Evolutionary conservation across 2,888 invertebrate species (phyloP).

Genomic region (Spisula solida): DNA sequence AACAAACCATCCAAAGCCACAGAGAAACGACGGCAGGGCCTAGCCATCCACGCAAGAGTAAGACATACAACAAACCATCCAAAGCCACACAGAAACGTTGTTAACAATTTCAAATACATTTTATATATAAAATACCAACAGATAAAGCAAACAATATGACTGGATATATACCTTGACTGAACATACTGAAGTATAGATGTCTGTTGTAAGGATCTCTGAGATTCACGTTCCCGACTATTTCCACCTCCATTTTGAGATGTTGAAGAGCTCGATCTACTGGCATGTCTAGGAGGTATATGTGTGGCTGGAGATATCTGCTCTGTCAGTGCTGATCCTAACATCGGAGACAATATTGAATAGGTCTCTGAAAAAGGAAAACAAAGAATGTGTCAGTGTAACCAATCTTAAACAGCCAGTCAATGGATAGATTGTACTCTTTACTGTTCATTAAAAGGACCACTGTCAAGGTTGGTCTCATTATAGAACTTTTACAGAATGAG

Average conservation of each 20-base stretch:
- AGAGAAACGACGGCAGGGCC: too few species aligned
- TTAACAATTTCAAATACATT: too few species aligned
- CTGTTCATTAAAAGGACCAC: too few species aligned
- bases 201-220: constrained; percentile 71
- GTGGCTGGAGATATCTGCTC: constrained; percentile 1
- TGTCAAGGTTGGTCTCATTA: too few species aligned
- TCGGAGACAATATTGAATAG: constrained; percentile 25
- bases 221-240: constrained; percentile 43
- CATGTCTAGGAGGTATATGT: neutral
- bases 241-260: constrained; percentile 16
- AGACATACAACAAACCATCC: too few species aligned
- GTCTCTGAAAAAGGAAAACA: constrained; percentile 20
- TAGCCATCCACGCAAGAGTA: too few species aligned
- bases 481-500: too few species aligned
- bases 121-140: neutral
- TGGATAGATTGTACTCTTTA: too few species aligned
- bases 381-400: neutral
- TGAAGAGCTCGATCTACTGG: neutral
- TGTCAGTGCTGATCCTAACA: neutral
- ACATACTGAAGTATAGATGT: constrained; percentile 82
- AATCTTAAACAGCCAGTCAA: too few species aligned
- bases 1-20: too few species aligned
- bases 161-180: constrained; percentile 74
- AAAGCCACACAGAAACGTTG: too few species aligned
- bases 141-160: neutral